Evolutionary conservation across 1,140 invertebrate genomes (phyloP), one percentile per base, ranked within the genome.

Genomic region (Heliconius melpomene): DNA sequence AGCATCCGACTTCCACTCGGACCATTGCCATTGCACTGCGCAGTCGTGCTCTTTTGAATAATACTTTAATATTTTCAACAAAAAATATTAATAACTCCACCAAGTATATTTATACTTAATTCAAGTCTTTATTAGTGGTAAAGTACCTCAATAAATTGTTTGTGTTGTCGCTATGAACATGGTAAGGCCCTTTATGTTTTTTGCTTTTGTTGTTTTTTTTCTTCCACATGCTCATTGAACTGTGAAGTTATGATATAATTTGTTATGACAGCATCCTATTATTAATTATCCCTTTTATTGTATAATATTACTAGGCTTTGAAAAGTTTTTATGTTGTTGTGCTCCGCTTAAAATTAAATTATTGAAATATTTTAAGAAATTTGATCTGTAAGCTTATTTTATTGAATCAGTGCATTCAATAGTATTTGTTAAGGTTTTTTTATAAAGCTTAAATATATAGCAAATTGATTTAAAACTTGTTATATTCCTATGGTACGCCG

Each of bases 201-300:
- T 91, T 90, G 88, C 80, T 80, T 90, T 87, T 87, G 80, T 83
- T 52, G 50, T 85, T 87, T 86, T 88, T 91, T 90, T 89, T 85
- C 85, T 82, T 87, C 83, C 87, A 85, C 60, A 66, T 87, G 86
- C 80, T 91, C 87, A 93, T 90, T 93, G 88, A 91, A 88, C 81
- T 80, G 77, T 92, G 85, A 88, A 94, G 89, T 93, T 93, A 94
- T 94, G 92, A 92, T 93, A 87, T 91, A 88, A 94, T 92, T 87
- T 90, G 91, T 94, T 94, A 89, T 93, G 92, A 92, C 92, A 93
- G 90, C 88, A 85, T 89, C 88, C 88, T 88, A 91, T 89, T 91
- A 88, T 89, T 79, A 82, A 77, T 74, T 86, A 85, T 88, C 77
- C 86, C 84, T 87, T 87, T 86, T 84, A 72, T 86, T 83, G 50